Percentiles rank a stretch among this genome's conserved stretches.
Evolutionary conservation across 2,113 vertebrate species (phyloP).

Genomic region (Cariama cristata): DNA sequence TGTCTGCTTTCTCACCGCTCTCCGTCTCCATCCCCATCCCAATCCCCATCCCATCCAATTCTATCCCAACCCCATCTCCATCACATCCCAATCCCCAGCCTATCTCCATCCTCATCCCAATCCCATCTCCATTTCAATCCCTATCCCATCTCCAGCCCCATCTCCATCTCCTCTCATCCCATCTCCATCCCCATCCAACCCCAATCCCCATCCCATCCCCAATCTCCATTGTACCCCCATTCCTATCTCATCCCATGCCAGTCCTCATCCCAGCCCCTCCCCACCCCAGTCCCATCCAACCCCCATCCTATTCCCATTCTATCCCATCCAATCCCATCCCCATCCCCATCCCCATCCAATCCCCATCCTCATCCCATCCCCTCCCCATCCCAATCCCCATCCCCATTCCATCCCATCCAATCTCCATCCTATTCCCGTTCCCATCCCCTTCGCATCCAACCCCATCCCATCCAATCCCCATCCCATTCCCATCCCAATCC

Average conservation of each 20-base stretch:
- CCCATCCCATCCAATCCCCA: too few species aligned
- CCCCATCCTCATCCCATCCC: background rate
- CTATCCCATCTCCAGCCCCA: too few species aligned
- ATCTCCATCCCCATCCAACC: too few species aligned
- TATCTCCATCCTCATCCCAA: background rate
- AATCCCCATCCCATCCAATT: background rate
- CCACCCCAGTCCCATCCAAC: background rate
- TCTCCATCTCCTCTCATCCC: too few species aligned
- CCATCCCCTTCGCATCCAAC: too few species aligned
- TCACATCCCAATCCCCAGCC: background rate
- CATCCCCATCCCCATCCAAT: background rate
- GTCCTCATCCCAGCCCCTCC: too few species aligned
- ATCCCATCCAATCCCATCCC: background rate
- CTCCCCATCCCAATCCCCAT: background rate
- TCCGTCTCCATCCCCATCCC: too few species aligned
- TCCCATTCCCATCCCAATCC: too few species aligned
- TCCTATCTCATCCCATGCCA: too few species aligned
- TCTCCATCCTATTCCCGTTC: too few species aligned
- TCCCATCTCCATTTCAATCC: background rate
- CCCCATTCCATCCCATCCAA: background rate
- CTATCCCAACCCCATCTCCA: background rate
- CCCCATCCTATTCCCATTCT: background rate
- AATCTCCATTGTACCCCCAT: too few species aligned
- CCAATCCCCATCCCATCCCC: background rate
- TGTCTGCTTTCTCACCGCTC: too few species aligned